These are phyloP conservation scores for Ophioninae sp. DNA, from an alignment of 2,888 invertebrate species.

Conservation along the genomic window DNA sequence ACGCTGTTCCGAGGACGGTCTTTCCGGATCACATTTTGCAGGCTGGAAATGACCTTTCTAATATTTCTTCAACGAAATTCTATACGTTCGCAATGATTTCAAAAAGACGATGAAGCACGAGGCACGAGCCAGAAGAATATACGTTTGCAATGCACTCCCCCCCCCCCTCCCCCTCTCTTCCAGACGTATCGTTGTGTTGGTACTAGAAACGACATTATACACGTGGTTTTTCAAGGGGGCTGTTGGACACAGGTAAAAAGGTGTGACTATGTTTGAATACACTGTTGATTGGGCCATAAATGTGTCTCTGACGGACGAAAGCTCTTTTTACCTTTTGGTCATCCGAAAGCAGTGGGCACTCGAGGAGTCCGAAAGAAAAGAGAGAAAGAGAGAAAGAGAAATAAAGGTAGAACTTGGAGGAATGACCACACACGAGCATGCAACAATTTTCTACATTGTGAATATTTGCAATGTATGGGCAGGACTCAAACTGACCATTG, in stretches of 20 bases:
- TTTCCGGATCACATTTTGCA: not conserved
- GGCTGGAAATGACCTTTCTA: slow-evolving; percentile 32
- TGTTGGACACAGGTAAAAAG: slow-evolving; percentile 67
- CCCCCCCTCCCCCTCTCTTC: not conserved
- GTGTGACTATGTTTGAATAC: slow-evolving; percentile 80
- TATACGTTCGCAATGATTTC: slow-evolving; percentile 41
- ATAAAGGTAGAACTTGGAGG: slow-evolving; percentile 25
- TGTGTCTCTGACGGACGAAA: slow-evolving; percentile 78
- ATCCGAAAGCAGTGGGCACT: slow-evolving; percentile 46
- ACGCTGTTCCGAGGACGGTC: not conserved
- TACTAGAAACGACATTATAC: slow-evolving; percentile 32
- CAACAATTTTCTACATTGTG: slow-evolving; percentile 38
- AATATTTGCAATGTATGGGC: slow-evolving; percentile 49
- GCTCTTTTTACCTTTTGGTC: slow-evolving; percentile 63
- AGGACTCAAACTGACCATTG: slow-evolving; percentile 40
- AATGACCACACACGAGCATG: slow-evolving; percentile 75
- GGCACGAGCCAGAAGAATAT: slow-evolving; percentile 41
- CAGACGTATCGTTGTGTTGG: slow-evolving; percentile 23
- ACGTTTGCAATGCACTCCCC: slow-evolving; percentile 7
- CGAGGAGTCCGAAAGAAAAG: slow-evolving; percentile 51
- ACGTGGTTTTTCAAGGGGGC: slow-evolving; percentile 66
- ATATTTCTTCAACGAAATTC: slow-evolving; percentile 56
- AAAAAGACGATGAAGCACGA: slow-evolving; percentile 51
- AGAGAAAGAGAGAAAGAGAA: slow-evolving; percentile 45
- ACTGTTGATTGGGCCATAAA: slow-evolving; percentile 81